phyloP scores from a whole-genome alignment of 2,888 invertebrate genomes.

The Coronaproctus castanopsis region DNA sequence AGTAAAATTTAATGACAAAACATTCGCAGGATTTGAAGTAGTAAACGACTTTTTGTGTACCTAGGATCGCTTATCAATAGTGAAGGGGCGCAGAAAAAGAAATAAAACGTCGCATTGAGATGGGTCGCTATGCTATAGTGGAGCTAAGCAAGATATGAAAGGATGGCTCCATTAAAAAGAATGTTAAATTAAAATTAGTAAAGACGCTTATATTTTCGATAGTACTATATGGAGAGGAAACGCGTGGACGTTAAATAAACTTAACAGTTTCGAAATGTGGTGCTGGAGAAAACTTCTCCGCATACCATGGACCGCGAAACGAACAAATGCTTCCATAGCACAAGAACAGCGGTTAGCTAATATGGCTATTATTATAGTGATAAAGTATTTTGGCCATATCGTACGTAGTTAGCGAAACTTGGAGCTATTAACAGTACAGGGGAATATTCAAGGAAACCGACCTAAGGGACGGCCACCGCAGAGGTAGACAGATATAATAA shows the following conservation, averaged over 20 bases:
- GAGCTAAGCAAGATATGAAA: background rate
- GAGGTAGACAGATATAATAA: no score
- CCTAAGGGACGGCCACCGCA: no score
- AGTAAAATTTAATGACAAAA: background rate
- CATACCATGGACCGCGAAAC: background rate
- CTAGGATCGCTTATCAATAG: background rate
- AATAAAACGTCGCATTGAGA: no score
- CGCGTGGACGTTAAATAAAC: background rate
- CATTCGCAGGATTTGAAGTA: background rate
- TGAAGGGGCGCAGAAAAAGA: no score
- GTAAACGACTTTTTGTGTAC: background rate
- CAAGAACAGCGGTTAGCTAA: background rate
- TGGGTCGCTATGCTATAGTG: background rate
- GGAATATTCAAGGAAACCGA: no score
- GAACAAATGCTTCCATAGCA: background rate
- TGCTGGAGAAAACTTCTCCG: background rate
- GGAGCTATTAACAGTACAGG: no score
- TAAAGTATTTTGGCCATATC: background rate
- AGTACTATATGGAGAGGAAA: background rate
- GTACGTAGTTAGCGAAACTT: background rate
- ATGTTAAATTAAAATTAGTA: background rate
- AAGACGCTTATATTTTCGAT: background rate
- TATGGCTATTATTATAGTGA: background rate
- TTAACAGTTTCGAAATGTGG: background rate
- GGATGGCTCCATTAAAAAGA: background rate